Base-by-base conservation (phyloP, 2,888 invertebrate species). In the Meghimatium bilineatum region DNA sequence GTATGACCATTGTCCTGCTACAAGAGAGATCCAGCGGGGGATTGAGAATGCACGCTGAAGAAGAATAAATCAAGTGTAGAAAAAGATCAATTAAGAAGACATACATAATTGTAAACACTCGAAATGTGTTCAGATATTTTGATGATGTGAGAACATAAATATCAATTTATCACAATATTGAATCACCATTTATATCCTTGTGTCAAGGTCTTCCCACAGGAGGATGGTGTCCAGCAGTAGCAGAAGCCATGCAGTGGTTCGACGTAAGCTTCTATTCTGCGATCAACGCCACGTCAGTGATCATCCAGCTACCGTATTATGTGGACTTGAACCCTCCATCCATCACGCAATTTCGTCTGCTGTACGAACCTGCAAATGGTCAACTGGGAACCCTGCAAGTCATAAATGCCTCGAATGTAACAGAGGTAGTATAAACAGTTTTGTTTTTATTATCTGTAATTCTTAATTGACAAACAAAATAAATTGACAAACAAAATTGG, bases 151-250 rank as follows among this genome's bases (percentile, higher is more conserved):
- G n/a, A n/a, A n/a, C n/a, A n/a, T n/a, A n/a, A n/a, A n/a, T n/a
- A n/a, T n/a, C n/a, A n/a, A n/a, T n/a, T n/a, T n/a, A n/a, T n/a
- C n/a, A n/a, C n/a, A n/a, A n/a, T n/a, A n/a, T n/a, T n/a, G n/a
- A n/a, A n/a, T n/a, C n/a, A n/a, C n/a, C 12, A 44, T 44, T 44
- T 5, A 12, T 12, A 44, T 44, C 56, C 2, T 32, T 32, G 1
- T 32, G 0, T 52, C 32, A 52, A 88, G 88, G 84, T 49, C 34
- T 71, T 36, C n/a, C 69, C 17, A 82, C 85, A 1, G 88, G 86
- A 29, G 88, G 87, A 5, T 88, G 88, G 88, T 88, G 88, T 52
- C 87, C 88, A 8, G 83, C 80, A 0, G 74, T 74, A 17, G 60
- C 75, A 17, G 20, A 69, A 32, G 75, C 72, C 12, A 79, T 34